These are phyloP conservation scores for Drosophila histrio DNA, from an alignment of 2,888 invertebrate species.

Conservation along the genomic window DNA sequence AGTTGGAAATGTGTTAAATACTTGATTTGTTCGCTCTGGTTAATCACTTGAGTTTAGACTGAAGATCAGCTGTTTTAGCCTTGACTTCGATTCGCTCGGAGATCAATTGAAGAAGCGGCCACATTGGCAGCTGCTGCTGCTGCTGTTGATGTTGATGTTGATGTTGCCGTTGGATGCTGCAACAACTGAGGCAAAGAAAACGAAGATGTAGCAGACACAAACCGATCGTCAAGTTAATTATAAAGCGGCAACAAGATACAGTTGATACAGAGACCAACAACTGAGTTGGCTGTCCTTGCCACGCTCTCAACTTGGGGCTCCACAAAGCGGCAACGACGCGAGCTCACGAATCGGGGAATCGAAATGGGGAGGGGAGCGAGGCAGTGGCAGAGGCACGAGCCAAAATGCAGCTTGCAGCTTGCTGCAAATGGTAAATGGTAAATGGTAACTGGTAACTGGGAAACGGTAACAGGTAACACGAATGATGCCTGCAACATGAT, in stretches of 20 bases:
- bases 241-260: slow-evolving; percentile 35
- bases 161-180: slow-evolving; percentile 45
- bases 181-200: background rate
- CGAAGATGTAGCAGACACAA: slow-evolving; percentile 7
- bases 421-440: slow-evolving; percentile 29
- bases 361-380: background rate
- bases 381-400: slow-evolving; percentile 3
- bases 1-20: too few relatives aligned
- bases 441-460: slow-evolving; percentile 22
- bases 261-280: slow-evolving; percentile 3
- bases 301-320: slow-evolving; percentile 52
- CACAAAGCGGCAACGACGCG: slow-evolving; percentile 1
- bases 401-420: slow-evolving; percentile 57
- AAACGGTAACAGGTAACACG: slow-evolving; percentile 35
- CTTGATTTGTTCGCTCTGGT: too few relatives aligned
- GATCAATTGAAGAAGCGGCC: background rate
- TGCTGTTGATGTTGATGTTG: too few relatives aligned
- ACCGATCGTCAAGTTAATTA: slow-evolving; percentile 54
- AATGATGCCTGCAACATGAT: slow-evolving; percentile 51
- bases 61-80: slow-evolving; percentile 11
- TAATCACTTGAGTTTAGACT: too few relatives aligned
- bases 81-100: background rate
- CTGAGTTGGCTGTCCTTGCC: slow-evolving; percentile 46
- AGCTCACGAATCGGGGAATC: background rate
- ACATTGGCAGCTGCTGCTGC: slow-evolving; percentile 36